Evolutionary conservation across 2,797 vertebrate genomes (phyloP).

Genomic region (Mus caroli): DNA sequence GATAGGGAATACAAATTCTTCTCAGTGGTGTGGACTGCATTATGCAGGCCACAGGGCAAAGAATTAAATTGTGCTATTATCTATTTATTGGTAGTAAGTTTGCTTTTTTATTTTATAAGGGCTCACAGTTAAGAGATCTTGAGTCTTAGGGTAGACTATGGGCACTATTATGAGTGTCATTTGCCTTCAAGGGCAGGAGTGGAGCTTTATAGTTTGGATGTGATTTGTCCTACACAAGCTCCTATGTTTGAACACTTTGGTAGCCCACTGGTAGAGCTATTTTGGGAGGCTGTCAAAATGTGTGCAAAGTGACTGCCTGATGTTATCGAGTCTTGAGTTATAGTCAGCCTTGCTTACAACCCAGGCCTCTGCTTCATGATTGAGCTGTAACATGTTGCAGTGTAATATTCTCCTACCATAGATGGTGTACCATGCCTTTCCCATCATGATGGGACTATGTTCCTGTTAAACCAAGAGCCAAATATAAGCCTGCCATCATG

Average conservation of each 20-base stretch:
- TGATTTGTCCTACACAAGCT: not conserved
- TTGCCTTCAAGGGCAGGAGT: not conserved
- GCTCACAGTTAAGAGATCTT: not conserved
- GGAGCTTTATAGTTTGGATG: not conserved
- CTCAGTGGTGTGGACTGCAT: not conserved
- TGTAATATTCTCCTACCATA: not conserved
- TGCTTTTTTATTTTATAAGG: not conserved
- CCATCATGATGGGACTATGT: not conserved
- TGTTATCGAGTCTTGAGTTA: not conserved
- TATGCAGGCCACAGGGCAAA: not conserved
- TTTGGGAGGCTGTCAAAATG: not conserved
- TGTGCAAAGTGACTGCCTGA: not conserved
- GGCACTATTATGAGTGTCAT: not conserved
- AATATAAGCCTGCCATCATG: not conserved
- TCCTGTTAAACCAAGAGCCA: not conserved
- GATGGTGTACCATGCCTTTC: not conserved
- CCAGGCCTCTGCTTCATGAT: not conserved
- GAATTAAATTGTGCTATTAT: not conserved
- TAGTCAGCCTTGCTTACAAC: not conserved
- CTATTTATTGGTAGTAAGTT: not conserved
- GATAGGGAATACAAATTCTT: not conserved
- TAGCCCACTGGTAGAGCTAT: not conserved
- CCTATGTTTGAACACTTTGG: not conserved
- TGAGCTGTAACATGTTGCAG: not conserved
- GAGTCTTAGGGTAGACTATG: not conserved